These are phyloP conservation scores for Hemibagrus guttatus DNA, from an alignment of 2,797 vertebrate genomes.

Conservation along the genomic window DNA sequence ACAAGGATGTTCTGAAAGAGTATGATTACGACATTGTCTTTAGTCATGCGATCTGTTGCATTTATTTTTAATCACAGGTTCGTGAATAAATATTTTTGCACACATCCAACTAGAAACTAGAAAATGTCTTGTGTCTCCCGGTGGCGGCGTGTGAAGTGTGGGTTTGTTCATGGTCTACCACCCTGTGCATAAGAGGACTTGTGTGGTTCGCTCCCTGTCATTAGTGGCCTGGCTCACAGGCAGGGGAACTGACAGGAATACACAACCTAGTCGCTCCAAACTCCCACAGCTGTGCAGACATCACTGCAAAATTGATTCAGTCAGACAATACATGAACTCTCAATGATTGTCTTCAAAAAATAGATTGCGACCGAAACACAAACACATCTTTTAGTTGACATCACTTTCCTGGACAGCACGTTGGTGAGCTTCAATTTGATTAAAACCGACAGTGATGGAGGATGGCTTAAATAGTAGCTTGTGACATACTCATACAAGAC, in stretches of 20 bases:
- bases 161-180: slow-evolving; percentile 53
- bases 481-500: neutral
- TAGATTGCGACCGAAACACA: slow-evolving; percentile 16
- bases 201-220: slow-evolving; percentile 51
- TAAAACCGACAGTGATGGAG: neutral
- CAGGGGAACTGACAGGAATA: slow-evolving; percentile 35
- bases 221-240: slow-evolving; percentile 50
- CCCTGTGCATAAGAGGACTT: slow-evolving; percentile 38
- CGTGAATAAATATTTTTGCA: neutral
- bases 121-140: neutral
- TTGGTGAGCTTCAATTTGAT: slow-evolving; percentile 8
- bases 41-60: neutral
- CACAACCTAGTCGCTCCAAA: slow-evolving; percentile 22
- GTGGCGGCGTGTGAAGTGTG: slow-evolving; percentile 41
- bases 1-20: neutral
- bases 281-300: slow-evolving; percentile 37
- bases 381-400: slow-evolving; percentile 26
- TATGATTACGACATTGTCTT: neutral
- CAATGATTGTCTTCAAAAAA: neutral
- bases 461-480: slow-evolving; percentile 26
- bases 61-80: slow-evolving; percentile 21
- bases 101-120: neutral
- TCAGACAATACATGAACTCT: neutral
- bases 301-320: slow-evolving; percentile 5
- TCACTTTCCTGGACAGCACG: slow-evolving; percentile 11